phyloP scores from a whole-genome alignment of 2,113 vertebrate genomes.

The Chelonoidis abingdonii region DNA sequence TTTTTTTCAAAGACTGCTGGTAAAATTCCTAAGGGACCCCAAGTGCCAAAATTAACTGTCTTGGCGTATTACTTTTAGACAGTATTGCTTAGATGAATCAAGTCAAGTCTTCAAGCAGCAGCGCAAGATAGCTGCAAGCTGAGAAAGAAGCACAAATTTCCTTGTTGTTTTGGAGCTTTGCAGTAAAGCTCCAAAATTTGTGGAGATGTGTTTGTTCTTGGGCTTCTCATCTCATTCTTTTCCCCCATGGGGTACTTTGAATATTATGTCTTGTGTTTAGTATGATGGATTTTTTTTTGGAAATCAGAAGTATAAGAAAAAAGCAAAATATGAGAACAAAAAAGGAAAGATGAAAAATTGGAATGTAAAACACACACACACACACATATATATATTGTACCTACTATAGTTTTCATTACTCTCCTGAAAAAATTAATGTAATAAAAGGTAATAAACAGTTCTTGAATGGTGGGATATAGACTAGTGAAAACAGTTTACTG shows the following conservation, averaged over 20 bases:
- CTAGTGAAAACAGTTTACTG: constrained; percentile 82
- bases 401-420: constrained; percentile 43
- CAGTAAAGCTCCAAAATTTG: constrained; percentile 53
- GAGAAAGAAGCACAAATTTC: constrained; percentile 46
- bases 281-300: constrained; percentile 46
- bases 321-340: constrained; percentile 46
- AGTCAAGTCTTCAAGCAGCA: constrained; percentile 69
- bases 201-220: constrained; percentile 54
- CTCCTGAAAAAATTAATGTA: constrained; percentile 68
- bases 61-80: constrained; percentile 78
- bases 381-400: constrained; percentile 22
- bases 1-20: constrained; percentile 74
- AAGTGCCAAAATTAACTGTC: constrained; percentile 79
- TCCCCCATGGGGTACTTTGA: constrained; percentile 49
- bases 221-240: neutral
- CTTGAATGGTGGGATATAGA: constrained; percentile 75
- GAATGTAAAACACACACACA: constrained; percentile 26
- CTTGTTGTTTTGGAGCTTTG: constrained; percentile 44
- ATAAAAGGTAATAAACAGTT: constrained; percentile 78
- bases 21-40: constrained; percentile 80
- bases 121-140: constrained; percentile 66
- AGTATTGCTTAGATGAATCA: constrained; percentile 73
- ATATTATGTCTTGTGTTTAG: constrained; percentile 38
- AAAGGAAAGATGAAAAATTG: constrained; percentile 28
- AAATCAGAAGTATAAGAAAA: constrained; percentile 32